Percentiles rank a stretch among this genome's conserved stretches.
Evolutionary conservation across 2,888 invertebrate species (phyloP).

Genomic region (Acrobeloides nanus): DNA sequence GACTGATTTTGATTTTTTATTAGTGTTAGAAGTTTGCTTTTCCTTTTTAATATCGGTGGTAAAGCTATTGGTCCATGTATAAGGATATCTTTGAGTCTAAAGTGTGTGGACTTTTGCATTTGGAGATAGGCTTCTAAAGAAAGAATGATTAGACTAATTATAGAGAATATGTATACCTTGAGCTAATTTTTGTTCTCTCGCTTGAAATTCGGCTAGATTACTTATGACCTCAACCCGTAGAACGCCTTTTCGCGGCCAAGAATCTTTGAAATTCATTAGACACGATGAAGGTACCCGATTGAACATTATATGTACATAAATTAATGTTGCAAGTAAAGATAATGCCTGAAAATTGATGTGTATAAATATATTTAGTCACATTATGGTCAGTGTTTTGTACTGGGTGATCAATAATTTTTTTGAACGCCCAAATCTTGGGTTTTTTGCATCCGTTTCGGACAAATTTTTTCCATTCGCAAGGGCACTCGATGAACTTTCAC

Average conservation of each 20-base stretch:
- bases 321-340: constrained; percentile 77
- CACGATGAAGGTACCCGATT: constrained; percentile 86
- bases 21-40: no score
- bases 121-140: constrained; percentile 5
- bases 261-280: constrained; percentile 64
- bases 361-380: no score
- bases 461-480: no score
- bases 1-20: neutral
- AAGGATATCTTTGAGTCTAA: constrained; percentile 30
- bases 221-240: constrained; percentile 75
- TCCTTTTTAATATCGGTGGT: no score
- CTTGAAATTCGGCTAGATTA: constrained; percentile 45
- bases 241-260: constrained; percentile 91
- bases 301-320: constrained; percentile 89
- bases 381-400: no score
- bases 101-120: constrained; percentile 15
- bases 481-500: no score
- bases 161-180: no score
- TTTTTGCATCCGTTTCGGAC: no score
- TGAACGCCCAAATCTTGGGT: no score
- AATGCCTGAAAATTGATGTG: constrained; percentile 63
- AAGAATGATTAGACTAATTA: no score
- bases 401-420: no score
- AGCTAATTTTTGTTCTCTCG: no score
- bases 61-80: constrained; percentile 30